phyloP scores from a whole-genome alignment of 2,113 vertebrate species.

The Pantherophis guttatus region DNA sequence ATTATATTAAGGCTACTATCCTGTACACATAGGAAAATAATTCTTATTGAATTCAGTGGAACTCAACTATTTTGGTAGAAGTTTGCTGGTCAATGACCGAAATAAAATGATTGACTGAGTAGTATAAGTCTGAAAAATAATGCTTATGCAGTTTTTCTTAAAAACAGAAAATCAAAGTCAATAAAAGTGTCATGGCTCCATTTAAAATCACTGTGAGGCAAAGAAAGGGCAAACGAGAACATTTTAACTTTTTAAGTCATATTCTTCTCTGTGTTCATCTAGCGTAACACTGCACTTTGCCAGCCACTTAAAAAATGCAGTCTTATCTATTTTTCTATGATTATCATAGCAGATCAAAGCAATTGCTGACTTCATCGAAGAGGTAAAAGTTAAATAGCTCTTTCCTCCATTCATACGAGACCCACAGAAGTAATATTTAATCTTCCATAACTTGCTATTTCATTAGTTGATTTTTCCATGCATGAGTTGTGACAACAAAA shows the following conservation, averaged over 20 bases:
- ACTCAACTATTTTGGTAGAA: background rate
- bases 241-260: slow-evolving; percentile 52
- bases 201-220: slow-evolving; percentile 31
- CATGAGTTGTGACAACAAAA: slow-evolving; percentile 32
- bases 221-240: slow-evolving; percentile 36
- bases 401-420: slow-evolving; percentile 39
- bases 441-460: slow-evolving; percentile 20
- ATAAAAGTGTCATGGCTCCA: slow-evolving; percentile 47
- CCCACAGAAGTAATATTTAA: slow-evolving; percentile 33
- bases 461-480: slow-evolving; percentile 23
- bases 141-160: slow-evolving; percentile 36
- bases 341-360: slow-evolving; percentile 52
- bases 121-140: background rate
- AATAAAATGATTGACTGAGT: background rate
- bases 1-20: background rate
- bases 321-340: slow-evolving; percentile 41
- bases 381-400: slow-evolving; percentile 55
- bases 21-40: background rate
- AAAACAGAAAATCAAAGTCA: slow-evolving; percentile 40
- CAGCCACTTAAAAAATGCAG: slow-evolving; percentile 47
- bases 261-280: slow-evolving; percentile 44
- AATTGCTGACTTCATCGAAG: slow-evolving; percentile 48
- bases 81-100: background rate
- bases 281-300: slow-evolving; percentile 28
- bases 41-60: background rate